These are phyloP conservation scores for Diogma glabrata DNA, from an alignment of 2,888 invertebrate genomes.

Conservation along the genomic window DNA sequence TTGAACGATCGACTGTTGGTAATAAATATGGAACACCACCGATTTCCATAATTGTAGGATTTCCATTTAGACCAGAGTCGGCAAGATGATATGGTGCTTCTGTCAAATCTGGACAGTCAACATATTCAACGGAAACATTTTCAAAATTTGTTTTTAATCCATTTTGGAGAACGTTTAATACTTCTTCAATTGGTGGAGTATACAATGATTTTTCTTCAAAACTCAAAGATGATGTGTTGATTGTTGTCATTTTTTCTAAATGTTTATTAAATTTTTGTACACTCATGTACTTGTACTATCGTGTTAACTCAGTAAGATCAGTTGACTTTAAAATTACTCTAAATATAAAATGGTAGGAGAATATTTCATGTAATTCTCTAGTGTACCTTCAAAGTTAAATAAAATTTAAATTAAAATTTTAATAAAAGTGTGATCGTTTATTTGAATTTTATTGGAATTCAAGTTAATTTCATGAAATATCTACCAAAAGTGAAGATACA, in stretches of 20 bases:
- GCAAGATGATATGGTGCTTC: constrained; percentile 67
- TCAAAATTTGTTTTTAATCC: constrained; percentile 60
- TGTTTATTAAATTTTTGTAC: too few relatives aligned
- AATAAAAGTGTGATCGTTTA: too few relatives aligned
- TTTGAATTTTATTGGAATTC: too few relatives aligned
- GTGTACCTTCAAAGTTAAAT: too few relatives aligned
- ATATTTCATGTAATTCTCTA: too few relatives aligned
- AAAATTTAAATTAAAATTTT: too few relatives aligned
- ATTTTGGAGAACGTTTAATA: constrained; percentile 28
- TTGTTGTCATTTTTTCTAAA: not conserved
- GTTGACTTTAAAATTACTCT: too few relatives aligned
- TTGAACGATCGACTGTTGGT: constrained; percentile 60
- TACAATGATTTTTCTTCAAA: constrained; percentile 44
- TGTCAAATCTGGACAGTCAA: constrained; percentile 76
- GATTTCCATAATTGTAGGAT: constrained; percentile 60
- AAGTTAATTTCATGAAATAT: too few relatives aligned
- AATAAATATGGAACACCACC: constrained; percentile 75
- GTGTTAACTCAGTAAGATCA: too few relatives aligned
- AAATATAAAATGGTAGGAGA: too few relatives aligned
- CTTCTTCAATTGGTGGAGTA: constrained; percentile 50
- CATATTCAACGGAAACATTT: constrained; percentile 58
- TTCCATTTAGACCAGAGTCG: constrained; percentile 50
- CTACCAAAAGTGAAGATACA: too few relatives aligned
- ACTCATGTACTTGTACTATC: too few relatives aligned
- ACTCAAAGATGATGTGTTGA: not conserved